Conservation (phyloP, 1,140 invertebrate species). For the Caenorhabditis briggsae region DNA sequence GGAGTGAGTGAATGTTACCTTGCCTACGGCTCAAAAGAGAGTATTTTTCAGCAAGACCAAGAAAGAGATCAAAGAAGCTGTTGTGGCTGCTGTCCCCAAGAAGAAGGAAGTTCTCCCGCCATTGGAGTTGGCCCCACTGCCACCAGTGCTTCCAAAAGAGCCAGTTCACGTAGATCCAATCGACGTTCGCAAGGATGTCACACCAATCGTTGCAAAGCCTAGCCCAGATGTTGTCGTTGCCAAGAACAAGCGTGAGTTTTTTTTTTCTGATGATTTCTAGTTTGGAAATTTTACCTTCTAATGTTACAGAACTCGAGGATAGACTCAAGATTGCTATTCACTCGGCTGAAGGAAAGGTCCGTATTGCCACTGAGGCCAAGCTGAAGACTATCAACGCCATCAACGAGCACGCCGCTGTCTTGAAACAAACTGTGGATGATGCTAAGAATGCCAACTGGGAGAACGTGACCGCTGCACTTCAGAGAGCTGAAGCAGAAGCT, state of each 20-base stretch:
- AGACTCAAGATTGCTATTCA: conserved; percentile 63
- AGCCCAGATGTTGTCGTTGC: conserved; percentile 33
- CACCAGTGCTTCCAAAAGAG: conserved; percentile 54
- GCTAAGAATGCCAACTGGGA: conserved; percentile 69
- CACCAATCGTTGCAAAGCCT: neutral
- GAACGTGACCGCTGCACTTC: conserved; percentile 67
- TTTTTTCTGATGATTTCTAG: no score
- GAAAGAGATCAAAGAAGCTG: conserved; percentile 44
- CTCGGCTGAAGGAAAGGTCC: conserved; percentile 68
- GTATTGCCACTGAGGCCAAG: conserved; percentile 70
- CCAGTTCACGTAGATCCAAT: conserved; percentile 60
- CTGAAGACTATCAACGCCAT: conserved; percentile 71
- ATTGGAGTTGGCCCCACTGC: conserved; percentile 36
- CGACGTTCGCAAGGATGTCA: conserved; percentile 58
- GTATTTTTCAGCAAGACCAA: conserved; percentile 47
- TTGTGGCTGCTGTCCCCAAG: conserved; percentile 35
- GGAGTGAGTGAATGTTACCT: neutral
- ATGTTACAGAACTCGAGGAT: conserved; percentile 65
- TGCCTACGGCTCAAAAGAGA: neutral
- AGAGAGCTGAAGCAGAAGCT: conserved; percentile 64
- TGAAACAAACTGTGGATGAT: conserved; percentile 74
- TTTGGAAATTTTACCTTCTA: no score
- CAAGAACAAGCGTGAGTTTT: conserved; percentile 52
- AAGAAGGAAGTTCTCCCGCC: conserved; percentile 62
- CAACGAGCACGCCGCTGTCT: conserved; percentile 67